These are phyloP conservation scores for Zosterops pallidus DNA, from an alignment of 2,113 vertebrate genomes.

Conservation along the genomic window DNA sequence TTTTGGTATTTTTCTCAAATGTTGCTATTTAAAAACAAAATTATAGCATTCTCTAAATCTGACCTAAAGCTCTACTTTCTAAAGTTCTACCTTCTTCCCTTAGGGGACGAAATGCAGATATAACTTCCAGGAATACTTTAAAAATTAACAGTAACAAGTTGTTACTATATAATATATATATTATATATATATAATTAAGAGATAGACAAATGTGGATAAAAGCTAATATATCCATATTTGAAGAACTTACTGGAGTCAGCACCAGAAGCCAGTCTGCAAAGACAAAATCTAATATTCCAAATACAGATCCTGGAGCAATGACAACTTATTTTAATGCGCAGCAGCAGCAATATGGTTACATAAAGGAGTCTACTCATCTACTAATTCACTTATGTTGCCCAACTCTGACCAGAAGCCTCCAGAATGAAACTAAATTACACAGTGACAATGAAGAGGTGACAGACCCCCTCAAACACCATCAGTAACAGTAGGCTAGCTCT, in stretches of 20 bases:
- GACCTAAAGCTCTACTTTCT: not conserved
- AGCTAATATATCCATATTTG: not conserved
- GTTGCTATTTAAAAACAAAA: not conserved
- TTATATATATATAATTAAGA: not conserved
- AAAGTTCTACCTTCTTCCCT: not conserved
- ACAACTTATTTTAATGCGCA: not conserved
- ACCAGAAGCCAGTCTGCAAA: not conserved
- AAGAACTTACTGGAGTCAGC: not conserved
- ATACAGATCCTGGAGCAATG: constrained; percentile 12
- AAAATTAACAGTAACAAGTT: not conserved
- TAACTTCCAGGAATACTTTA: not conserved
- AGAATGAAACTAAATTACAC: not conserved
- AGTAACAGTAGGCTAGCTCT: not conserved
- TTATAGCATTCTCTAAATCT: not conserved
- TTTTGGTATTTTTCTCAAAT: not conserved
- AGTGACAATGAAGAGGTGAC: not conserved
- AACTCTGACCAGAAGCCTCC: not conserved
- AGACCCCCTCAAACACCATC: not conserved
- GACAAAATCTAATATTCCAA: constrained; percentile 21
- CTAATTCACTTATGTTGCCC: not conserved
- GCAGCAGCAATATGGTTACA: not conserved
- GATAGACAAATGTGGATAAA: not conserved
- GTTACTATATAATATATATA: not conserved
- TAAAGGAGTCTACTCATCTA: not conserved
- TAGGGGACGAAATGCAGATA: not conserved